Evolutionary conservation across 2,113 vertebrate genomes (phyloP).

Genomic region (Colistium nudipinnis): DNA sequence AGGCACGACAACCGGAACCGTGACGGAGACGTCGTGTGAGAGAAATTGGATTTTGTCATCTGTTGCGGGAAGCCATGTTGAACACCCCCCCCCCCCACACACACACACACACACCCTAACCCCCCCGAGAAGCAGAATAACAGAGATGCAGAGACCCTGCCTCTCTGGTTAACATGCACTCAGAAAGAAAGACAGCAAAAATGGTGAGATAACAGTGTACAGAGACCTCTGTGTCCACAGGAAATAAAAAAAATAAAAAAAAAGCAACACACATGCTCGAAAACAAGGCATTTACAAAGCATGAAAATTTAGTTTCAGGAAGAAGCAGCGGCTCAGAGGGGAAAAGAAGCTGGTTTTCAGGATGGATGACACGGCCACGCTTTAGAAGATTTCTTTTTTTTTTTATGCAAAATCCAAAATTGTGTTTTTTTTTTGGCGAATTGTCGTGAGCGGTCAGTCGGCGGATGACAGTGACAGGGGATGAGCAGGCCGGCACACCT

Average conservation of each 20-base stretch:
- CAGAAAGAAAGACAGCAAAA: conserved; percentile 74
- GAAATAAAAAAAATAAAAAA: conserved; percentile 29
- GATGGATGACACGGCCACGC: no score
- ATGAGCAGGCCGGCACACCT: conserved; percentile 72
- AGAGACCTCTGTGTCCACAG: conserved; percentile 2
- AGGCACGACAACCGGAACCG: neutral
- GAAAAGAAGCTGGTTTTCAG: conserved; percentile 8
- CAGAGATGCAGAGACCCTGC: conserved; percentile 69
- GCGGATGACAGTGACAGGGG: conserved; percentile 91
- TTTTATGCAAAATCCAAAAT: no score
- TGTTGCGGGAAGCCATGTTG: no score
- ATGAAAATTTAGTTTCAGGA: conserved; percentile 35
- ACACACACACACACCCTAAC: no score
- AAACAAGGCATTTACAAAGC: conserved; percentile 81
- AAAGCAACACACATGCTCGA: conserved; percentile 85
- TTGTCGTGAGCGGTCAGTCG: conserved; percentile 45
- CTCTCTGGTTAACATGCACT: conserved; percentile 82
- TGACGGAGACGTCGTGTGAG: no score
- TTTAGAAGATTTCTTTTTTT: no score
- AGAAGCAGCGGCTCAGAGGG: conserved; percentile 35
- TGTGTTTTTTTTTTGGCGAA: neutral
- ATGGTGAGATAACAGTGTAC: conserved; percentile 72
- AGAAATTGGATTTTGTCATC: no score
- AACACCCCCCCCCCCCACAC: no score
- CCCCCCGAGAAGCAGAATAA: conserved; percentile 59